Evolutionary conservation across 2,797 vertebrate genomes (phyloP).

Genomic region (Tenualosa thibaudeaui): DNA sequence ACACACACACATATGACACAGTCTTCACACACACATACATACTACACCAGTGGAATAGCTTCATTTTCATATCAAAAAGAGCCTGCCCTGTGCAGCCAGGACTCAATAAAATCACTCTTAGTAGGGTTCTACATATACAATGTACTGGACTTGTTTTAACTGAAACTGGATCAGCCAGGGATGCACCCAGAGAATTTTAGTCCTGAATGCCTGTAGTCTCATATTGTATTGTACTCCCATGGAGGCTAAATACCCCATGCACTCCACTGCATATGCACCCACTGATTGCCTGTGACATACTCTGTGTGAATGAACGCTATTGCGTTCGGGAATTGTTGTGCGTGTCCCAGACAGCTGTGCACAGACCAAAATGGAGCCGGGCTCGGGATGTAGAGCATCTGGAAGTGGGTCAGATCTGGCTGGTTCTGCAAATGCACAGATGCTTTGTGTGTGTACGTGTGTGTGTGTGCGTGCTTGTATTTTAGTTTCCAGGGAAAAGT

Average conservation of each 20-base stretch:
- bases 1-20: background rate
- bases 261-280: background rate
- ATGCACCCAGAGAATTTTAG: no score
- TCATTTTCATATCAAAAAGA: no score
- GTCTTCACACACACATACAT: background rate
- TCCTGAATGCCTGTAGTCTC: no score
- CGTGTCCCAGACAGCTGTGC: slow-evolving; percentile 48
- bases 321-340: slow-evolving; percentile 29
- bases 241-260: no score
- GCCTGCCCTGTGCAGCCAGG: no score
- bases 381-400: slow-evolving; percentile 46
- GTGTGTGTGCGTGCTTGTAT: background rate
- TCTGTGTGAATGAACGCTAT: background rate
- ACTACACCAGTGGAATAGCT: no score
- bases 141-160: no score
- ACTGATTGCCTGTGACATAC: background rate
- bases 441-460: slow-evolving; percentile 18
- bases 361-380: slow-evolving; percentile 45
- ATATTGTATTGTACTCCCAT: no score
- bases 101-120: no score
- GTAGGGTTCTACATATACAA: no score
- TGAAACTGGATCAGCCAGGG: no score
- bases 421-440: slow-evolving; percentile 29
- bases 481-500: background rate
- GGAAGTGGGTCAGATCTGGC: slow-evolving; percentile 46